Conservation (phyloP, 2,888 invertebrate genomes). For the Enchytraeus crypticus region DNA sequence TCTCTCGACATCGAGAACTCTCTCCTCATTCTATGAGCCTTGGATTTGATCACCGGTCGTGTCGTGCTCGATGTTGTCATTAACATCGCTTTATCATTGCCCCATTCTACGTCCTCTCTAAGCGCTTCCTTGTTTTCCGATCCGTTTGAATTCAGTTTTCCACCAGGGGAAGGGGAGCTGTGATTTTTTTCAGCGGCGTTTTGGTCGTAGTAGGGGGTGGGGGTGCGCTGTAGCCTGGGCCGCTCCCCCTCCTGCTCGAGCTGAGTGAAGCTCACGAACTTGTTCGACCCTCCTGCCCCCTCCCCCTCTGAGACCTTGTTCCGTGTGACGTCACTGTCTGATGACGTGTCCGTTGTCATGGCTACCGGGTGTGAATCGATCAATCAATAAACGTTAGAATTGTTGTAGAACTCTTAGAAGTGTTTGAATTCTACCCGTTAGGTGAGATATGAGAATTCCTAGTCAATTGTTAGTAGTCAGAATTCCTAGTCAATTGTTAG, state of each 20-base stretch:
- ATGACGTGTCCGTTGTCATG: no score
- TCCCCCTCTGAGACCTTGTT: no score
- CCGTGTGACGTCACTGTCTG: no score
- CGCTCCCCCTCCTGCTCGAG: neutral
- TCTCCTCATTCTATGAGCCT: neutral
- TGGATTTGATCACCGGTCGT: neutral
- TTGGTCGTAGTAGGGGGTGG: slow-evolving; percentile 9
- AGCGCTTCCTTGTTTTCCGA: neutral
- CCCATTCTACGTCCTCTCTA: neutral
- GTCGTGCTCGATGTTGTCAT: neutral
- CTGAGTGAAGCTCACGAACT: neutral
- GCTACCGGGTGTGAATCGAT: no score
- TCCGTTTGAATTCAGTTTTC: neutral
- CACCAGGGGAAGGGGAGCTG: neutral
- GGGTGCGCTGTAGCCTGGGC: slow-evolving; percentile 6
- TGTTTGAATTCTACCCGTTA: no score
- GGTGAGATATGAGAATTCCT: no score
- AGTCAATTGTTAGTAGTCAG: no score
- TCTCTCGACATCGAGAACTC: slow-evolving; percentile 7
- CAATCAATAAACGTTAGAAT: no score
- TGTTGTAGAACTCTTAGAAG: no score
- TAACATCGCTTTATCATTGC: neutral
- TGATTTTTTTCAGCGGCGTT: no score
- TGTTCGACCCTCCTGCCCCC: no score
- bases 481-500: no score